Conservation (phyloP, 1,140 invertebrate genomes). For the Pogonognathellus flavescens region DNA sequence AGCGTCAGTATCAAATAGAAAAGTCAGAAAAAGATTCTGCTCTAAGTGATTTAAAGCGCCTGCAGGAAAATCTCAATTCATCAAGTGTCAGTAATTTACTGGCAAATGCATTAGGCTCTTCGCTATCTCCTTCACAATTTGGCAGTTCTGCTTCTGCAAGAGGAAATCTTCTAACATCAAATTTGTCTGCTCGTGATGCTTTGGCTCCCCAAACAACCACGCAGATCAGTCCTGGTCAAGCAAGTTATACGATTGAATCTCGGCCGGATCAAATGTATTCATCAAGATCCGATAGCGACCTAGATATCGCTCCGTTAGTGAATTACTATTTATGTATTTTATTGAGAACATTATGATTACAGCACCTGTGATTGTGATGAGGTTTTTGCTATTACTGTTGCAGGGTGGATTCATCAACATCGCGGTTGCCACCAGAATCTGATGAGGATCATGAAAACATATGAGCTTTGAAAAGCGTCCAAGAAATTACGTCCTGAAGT, state of each 20-base stretch:
- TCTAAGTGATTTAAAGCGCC: conserved; percentile 51
- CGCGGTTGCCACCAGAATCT: neutral
- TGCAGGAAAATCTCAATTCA: conserved; percentile 28
- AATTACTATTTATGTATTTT: neutral
- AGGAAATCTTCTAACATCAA: neutral
- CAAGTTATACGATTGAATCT: conserved; percentile 8
- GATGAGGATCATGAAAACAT: neutral
- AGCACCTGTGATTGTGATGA: neutral
- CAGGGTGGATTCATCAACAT: neutral
- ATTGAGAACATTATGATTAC: too few relatives aligned
- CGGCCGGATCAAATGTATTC: neutral
- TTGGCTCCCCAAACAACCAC: neutral
- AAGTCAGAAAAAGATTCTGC: conserved; percentile 60
- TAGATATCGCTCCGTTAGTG: neutral
- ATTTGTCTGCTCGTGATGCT: neutral
- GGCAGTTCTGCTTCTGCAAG: neutral
- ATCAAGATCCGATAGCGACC: neutral
- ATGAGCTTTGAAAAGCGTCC: too few relatives aligned
- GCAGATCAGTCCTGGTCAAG: neutral
- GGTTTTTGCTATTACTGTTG: neutral
- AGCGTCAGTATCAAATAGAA: conserved; percentile 59
- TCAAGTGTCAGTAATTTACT: conserved; percentile 31
- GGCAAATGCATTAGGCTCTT: conserved; percentile 16
- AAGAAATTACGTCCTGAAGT: too few relatives aligned
- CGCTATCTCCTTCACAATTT: neutral